Conservation (phyloP, 2,797 vertebrate genomes). For the Telmatherina bonti region DNA sequence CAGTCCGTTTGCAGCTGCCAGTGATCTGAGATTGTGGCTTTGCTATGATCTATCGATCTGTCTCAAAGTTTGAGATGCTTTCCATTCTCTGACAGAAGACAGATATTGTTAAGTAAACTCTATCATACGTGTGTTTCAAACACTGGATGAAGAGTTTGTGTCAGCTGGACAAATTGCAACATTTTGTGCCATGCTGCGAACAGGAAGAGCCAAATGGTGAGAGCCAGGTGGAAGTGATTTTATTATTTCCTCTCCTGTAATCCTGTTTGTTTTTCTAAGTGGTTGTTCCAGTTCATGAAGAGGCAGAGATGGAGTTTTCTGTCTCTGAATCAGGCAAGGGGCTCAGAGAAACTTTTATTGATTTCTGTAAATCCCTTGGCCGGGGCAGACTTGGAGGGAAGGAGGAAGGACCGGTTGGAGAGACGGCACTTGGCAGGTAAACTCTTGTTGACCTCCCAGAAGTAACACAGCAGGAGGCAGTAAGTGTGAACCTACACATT, state of each 20-base stretch:
- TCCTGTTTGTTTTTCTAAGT: conserved; percentile 58
- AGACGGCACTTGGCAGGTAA: conserved; percentile 76
- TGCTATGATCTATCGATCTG: conserved; percentile 66
- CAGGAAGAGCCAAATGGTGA: conserved; percentile 1
- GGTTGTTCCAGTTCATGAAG: conserved; percentile 53
- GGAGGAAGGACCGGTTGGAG: conserved; percentile 40
- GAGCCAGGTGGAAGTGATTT: conserved; percentile 38
- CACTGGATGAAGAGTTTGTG: conserved; percentile 25
- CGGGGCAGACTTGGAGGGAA: conserved; percentile 52
- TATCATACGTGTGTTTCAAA: conserved; percentile 27
- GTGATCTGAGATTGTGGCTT: conserved; percentile 66
- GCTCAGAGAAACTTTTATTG: conserved; percentile 73
- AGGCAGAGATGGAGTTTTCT: conserved; percentile 65
- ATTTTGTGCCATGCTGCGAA: not conserved
- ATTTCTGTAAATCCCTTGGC: conserved; percentile 74
- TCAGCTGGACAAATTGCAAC: conserved; percentile 1
- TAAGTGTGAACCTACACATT: conserved; percentile 78
- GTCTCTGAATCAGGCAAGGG: conserved; percentile 60
- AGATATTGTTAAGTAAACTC: conserved; percentile 24
- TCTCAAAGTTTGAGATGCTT: conserved; percentile 62
- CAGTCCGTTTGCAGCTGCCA: conserved; percentile 71
- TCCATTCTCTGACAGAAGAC: conserved; percentile 50
- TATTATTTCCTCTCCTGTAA: conserved; percentile 43
- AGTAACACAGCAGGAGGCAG: conserved; percentile 64
- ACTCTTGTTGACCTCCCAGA: conserved; percentile 72